Evolutionary conservation across 2,888 invertebrate species (phyloP).

Genomic region (Hypena proboscidalis): DNA sequence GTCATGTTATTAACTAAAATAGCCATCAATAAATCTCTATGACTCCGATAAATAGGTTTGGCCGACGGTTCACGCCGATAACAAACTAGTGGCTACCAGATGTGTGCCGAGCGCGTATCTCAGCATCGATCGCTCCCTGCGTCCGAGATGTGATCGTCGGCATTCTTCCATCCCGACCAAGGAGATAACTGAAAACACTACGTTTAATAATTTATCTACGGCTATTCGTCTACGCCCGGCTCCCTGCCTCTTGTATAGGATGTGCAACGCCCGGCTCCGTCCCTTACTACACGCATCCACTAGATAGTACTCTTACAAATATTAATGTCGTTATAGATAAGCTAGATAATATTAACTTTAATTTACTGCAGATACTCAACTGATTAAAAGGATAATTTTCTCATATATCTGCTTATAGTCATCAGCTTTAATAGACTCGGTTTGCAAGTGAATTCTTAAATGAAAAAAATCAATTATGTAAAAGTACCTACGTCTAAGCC

Average conservation of each 20-base stretch:
- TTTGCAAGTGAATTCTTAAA: slow-evolving; percentile 15
- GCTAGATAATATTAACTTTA: slow-evolving; percentile 31
- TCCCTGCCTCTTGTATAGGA: slow-evolving; percentile 41
- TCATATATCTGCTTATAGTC: slow-evolving; percentile 33
- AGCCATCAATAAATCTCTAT: slow-evolving; percentile 68
- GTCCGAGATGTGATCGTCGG: slow-evolving; percentile 61
- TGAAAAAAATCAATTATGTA: background rate
- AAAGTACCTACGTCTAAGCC: too few species aligned
- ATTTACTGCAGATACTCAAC: slow-evolving; percentile 43
- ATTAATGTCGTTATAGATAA: slow-evolving; percentile 44
- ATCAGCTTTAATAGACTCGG: slow-evolving; percentile 35
- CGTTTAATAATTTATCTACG: slow-evolving; percentile 66
- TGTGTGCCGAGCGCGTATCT: slow-evolving; percentile 61
- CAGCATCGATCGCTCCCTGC: slow-evolving; percentile 60
- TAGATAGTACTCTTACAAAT: slow-evolving; percentile 41
- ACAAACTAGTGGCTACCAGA: slow-evolving; percentile 71
- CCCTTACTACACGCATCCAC: slow-evolving; percentile 27
- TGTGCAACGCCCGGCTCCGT: slow-evolving; percentile 29
- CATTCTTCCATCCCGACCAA: slow-evolving; percentile 62
- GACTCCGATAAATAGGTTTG: slow-evolving; percentile 75
- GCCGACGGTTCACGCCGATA: slow-evolving; percentile 67
- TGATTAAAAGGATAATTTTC: slow-evolving; percentile 41
- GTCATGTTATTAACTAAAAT: slow-evolving; percentile 67
- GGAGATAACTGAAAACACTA: slow-evolving; percentile 69
- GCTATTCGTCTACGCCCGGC: slow-evolving; percentile 62